phyloP scores from a whole-genome alignment of 1,140 invertebrate species.

The Teleopsis dalmanni region DNA sequence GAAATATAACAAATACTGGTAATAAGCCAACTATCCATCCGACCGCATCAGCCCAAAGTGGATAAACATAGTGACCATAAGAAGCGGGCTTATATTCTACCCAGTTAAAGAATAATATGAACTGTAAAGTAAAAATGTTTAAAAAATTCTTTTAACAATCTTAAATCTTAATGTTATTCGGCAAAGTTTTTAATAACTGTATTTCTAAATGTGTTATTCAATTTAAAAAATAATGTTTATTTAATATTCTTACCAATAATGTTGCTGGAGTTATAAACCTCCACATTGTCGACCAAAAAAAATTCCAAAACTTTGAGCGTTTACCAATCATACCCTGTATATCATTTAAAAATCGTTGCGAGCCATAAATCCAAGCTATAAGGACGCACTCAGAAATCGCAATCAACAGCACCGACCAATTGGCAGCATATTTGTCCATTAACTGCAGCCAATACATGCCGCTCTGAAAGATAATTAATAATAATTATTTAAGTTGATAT shows the following conservation, averaged over 20 bases:
- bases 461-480: constrained; percentile 46
- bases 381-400: constrained; percentile 71
- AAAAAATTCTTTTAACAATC: background rate
- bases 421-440: constrained; percentile 81
- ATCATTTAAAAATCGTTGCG: constrained; percentile 70
- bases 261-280: constrained; percentile 67
- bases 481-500: too few species aligned
- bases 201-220: background rate
- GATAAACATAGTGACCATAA: constrained; percentile 67
- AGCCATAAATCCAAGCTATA: constrained; percentile 76
- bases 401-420: constrained; percentile 76
- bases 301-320: constrained; percentile 60
- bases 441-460: constrained; percentile 78
- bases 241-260: constrained; percentile 49
- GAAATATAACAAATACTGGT: constrained; percentile 62
- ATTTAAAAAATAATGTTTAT: background rate
- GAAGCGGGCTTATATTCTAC: constrained; percentile 68
- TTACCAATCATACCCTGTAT: constrained; percentile 73
- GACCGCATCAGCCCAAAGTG: constrained; percentile 67
- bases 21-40: constrained; percentile 68
- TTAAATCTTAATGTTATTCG: background rate
- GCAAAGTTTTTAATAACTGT: background rate
- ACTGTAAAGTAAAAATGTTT: constrained; percentile 46
- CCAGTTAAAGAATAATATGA: constrained; percentile 76
- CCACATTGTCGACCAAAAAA: constrained; percentile 78